Evolutionary conservation across 2,113 vertebrate genomes (phyloP), one percentile per base, ranked within the genome.

Genomic region (Neotoma lepida): DNA sequence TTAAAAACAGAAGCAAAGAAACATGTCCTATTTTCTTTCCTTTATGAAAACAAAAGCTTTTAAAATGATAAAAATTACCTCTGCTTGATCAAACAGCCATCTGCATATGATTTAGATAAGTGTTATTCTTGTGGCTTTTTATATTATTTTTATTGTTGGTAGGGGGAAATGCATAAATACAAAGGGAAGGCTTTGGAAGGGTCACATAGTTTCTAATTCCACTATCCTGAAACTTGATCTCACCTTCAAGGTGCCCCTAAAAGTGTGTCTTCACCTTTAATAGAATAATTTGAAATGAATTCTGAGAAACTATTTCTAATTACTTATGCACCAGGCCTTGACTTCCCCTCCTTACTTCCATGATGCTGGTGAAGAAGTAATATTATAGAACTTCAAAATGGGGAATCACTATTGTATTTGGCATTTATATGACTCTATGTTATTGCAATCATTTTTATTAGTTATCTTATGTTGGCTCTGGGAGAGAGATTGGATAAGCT

Each of bases 1-100:
- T 98, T 92, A 88, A 97, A 97, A 97, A 98, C 41, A 97, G 95
- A 97, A 95, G 77, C 89, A 96, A 97, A 88, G 86, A 93, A 98
- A 91, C 90, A 96, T 93, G 98, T 97, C 96, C 96, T 97, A 98
- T 98, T 98, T 98, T 97, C 97, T 97, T 98, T 96, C 91, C 96
- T 98, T 97, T 97, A 97, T 93, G 98, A 98, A 98, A 98, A 98
- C 98, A 98, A 98, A 98, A 98, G 97, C 98, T 98, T 98, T 98
- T 98, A 98, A 98, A 98, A 98, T 97, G 97, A 98, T 97, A 98
- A 98, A 98, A 98, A 97, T 96, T 98, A 88, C 94, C 91, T 97
- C 94, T 95, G 56, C 96, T 97, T 98, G 97, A 98, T 97, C 98
- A 97, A 98, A 98, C 97, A 98, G 74, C 98, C 97, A 97, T 98